Evolutionary conservation across 2,797 vertebrate genomes (phyloP), one percentile per base, ranked within the genome.

Genomic region (Petrocephalus schoutedeni): DNA sequence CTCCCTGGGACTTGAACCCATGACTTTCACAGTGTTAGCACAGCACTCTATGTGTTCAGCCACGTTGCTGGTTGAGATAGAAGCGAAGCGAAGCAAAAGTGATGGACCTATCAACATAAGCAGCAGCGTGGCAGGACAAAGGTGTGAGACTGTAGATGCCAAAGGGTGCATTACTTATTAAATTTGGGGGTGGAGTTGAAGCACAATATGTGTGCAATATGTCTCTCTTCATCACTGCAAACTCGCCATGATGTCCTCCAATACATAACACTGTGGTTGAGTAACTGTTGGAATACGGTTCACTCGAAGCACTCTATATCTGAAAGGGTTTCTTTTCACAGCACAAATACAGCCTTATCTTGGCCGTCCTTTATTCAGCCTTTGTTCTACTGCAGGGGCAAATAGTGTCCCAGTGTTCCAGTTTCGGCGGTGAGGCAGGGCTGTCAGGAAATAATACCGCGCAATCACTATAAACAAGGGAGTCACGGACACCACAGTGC

Each of bases 401-500:
- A 88, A 87, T 16, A 61, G 85, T 58, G 32, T 87, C 57, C 23
- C 32, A 4, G n/a, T 83, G 41, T 84, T 59, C 58, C 87, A 67
- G 51, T 61, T 16, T 87, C 53, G 57, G 88, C 87, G 90, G 82
- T 86, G 56, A 53, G 54, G 59, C 71, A 77, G 89, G 90, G 77
- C 91, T 87, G 90, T 90, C 2, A 3, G 85, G 74, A 90, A 94
- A 88, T 89, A 91, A 92, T 92, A 71, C 67, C 93, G 92, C 93
- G 90, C 89, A 92, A 94, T 94, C 92, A 93, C 92, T 91, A 89
- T 36, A 85, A 91, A 87, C 89, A 87, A 90, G 92, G 90, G 89
- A 91, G 64, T 89, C 89, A 89, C 88, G 88, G 90, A 49, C 77
- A 89, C 90, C 90, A 64, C 14, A 0, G 67, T 88, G 57, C 19